phyloP scores from a whole-genome alignment of 2,888 invertebrate genomes.

The Allacma fusca region DNA sequence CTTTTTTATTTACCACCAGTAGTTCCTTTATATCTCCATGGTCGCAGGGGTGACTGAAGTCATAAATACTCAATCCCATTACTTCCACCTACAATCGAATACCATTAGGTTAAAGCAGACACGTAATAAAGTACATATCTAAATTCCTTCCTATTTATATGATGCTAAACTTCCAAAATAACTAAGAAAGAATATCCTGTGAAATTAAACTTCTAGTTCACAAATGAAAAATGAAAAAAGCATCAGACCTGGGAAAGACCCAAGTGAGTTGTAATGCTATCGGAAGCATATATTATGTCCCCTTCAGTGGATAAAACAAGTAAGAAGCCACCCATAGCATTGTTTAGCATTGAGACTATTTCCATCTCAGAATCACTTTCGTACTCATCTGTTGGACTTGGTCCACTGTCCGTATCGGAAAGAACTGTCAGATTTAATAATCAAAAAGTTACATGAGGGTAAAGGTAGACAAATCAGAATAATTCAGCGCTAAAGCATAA shows the following conservation, averaged over 20 bases:
- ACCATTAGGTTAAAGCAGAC: no score
- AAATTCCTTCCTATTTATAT: no score
- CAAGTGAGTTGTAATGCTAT: conserved; percentile 87
- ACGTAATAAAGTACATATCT: no score
- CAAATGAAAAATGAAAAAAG: background rate
- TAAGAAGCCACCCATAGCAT: conserved; percentile 90
- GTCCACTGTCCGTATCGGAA: conserved; percentile 59
- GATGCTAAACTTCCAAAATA: no score
- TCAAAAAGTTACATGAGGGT: no score
- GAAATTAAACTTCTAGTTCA: no score
- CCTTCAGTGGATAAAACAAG: conserved; percentile 87
- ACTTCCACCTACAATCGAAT: conserved; percentile 81
- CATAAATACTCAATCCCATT: conserved; percentile 92
- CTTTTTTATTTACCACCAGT: conserved; percentile 66
- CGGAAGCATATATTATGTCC: conserved; percentile 90
- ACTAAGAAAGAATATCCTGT: no score
- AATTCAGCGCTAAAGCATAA: no score
- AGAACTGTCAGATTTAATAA: conserved; percentile 10
- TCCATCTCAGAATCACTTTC: conserved; percentile 38
- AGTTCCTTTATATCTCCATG: conserved; percentile 84
- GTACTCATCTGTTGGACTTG: conserved; percentile 42
- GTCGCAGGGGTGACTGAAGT: conserved; percentile 94
- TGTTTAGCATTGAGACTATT: conserved; percentile 73
- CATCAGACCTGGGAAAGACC: conserved; percentile 86
- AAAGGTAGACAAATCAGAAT: no score